Evolutionary conservation across 2,113 vertebrate species (phyloP).

Genomic region (Tragulus kanchil): DNA sequence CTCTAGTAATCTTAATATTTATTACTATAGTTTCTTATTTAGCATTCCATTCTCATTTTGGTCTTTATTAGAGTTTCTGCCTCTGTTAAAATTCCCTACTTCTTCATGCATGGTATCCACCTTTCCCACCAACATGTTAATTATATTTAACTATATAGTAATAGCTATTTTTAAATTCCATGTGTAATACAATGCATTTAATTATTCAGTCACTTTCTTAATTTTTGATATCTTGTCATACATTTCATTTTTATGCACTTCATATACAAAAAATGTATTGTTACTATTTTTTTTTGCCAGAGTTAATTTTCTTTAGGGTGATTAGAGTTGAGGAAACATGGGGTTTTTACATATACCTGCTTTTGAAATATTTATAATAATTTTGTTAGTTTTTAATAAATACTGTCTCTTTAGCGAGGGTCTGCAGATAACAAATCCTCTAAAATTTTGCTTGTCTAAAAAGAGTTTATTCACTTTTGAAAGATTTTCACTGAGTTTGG

Average conservation of each 20-base stretch:
- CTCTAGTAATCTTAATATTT: not conserved
- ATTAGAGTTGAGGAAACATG: not conserved
- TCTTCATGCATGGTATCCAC: not conserved
- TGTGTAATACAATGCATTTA: not conserved
- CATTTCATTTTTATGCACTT: not conserved
- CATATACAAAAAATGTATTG: not conserved
- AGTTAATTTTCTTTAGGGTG: not conserved
- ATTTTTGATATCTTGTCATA: not conserved
- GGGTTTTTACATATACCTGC: not conserved
- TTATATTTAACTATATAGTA: not conserved
- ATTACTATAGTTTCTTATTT: not conserved
- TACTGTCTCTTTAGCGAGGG: not conserved
- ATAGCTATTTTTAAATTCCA: not conserved
- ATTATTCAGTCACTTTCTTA: not conserved
- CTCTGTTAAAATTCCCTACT: not conserved
- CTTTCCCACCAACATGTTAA: not conserved
- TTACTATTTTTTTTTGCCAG: not conserved
- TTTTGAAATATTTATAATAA: slow-evolving; percentile 49
- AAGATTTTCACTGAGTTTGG: not conserved
- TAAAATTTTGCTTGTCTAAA: not conserved
- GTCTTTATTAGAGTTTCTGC: not conserved
- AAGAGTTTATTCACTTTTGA: not conserved
- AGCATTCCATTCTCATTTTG: not conserved
- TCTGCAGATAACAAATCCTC: not conserved
- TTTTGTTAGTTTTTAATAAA: not conserved